Evolutionary conservation across 2,113 vertebrate genomes (phyloP).

Genomic region (Isurus oxyrinchus): DNA sequence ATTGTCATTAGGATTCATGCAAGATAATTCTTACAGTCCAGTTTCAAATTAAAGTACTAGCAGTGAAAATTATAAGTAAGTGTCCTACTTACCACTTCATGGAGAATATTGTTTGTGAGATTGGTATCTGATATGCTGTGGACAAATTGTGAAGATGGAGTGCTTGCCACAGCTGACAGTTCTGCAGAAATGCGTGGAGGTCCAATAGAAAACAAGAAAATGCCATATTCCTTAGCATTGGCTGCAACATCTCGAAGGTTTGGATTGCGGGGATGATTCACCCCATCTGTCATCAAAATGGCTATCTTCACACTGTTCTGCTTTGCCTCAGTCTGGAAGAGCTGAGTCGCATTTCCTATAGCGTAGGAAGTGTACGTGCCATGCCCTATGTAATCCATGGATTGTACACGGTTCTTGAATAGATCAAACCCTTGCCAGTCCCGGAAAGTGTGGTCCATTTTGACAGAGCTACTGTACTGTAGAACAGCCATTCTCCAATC

Average conservation of each 20-base stretch:
- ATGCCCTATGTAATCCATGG: slow-evolving; percentile 71
- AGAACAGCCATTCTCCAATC: slow-evolving; percentile 64
- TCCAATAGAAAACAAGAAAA: slow-evolving; percentile 70
- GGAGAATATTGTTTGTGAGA: slow-evolving; percentile 57
- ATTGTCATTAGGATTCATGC: not conserved
- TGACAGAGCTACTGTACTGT: slow-evolving; percentile 79
- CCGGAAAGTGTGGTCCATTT: slow-evolving; percentile 63
- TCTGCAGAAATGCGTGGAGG: slow-evolving; percentile 56
- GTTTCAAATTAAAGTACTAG: not conserved
- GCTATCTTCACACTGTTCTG: slow-evolving; percentile 58
- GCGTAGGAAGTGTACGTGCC: slow-evolving; percentile 81
- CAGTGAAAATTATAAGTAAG: not conserved
- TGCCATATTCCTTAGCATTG: slow-evolving; percentile 64
- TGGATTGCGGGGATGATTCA: slow-evolving; percentile 76
- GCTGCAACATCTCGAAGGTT: slow-evolving; percentile 57
- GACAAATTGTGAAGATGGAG: slow-evolving; percentile 55
- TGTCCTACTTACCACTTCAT: slow-evolving; percentile 56
- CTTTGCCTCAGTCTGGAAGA: slow-evolving; percentile 65
- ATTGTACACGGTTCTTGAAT: slow-evolving; percentile 60
- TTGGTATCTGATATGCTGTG: slow-evolving; percentile 64
- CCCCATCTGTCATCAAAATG: slow-evolving; percentile 77
- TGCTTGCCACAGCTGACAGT: slow-evolving; percentile 68
- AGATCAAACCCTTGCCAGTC: slow-evolving; percentile 65
- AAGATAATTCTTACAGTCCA: not conserved
- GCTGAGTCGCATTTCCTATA: slow-evolving; percentile 68